phyloP scores from a whole-genome alignment of 2,113 vertebrate species.

The Piprites chloris region DNA sequence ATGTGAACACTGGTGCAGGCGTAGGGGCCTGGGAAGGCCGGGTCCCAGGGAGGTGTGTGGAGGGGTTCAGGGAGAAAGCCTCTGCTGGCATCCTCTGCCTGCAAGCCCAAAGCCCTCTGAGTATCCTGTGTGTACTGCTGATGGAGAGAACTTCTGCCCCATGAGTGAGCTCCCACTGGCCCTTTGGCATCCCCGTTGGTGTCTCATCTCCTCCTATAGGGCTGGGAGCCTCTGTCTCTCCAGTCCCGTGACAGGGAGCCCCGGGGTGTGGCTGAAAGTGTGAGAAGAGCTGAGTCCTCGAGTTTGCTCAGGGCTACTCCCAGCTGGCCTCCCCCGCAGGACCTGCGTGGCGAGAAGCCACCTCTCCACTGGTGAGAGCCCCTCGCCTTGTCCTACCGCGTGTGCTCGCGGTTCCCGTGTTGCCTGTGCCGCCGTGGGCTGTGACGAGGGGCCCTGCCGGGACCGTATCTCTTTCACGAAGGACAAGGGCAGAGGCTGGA shows the following conservation, averaged over 20 bases:
- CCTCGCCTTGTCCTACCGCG: not conserved
- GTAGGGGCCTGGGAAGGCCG: rapidly evolving
- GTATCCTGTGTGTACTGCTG: not conserved
- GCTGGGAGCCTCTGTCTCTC: not conserved
- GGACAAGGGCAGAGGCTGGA: not conserved
- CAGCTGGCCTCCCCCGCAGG: not conserved
- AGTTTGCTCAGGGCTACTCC: not conserved
- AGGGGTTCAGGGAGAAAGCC: not conserved
- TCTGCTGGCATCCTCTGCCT: not conserved
- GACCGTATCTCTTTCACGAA: not conserved
- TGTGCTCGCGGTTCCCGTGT: rapidly evolving
- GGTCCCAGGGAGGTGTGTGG: rapidly evolving
- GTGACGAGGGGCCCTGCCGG: rapidly evolving
- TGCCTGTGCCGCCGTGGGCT: not conserved
- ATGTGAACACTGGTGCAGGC: rapidly evolving
- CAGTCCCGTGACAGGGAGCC: not conserved
- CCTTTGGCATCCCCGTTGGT: not conserved
- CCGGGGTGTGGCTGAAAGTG: not conserved
- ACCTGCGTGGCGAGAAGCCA: rapidly evolving
- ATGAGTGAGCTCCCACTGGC: not conserved
- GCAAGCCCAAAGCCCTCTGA: not conserved
- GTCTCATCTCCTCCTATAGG: not conserved
- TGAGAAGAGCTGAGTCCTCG: not conserved
- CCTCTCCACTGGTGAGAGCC: not conserved
- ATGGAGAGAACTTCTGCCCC: not conserved